A percentile compares a stretch with the other conserved stretches of the same genome.
These are phyloP conservation scores for Megalops atlanticus DNA, from an alignment of 2,113 vertebrate species.

Conservation along the genomic window DNA sequence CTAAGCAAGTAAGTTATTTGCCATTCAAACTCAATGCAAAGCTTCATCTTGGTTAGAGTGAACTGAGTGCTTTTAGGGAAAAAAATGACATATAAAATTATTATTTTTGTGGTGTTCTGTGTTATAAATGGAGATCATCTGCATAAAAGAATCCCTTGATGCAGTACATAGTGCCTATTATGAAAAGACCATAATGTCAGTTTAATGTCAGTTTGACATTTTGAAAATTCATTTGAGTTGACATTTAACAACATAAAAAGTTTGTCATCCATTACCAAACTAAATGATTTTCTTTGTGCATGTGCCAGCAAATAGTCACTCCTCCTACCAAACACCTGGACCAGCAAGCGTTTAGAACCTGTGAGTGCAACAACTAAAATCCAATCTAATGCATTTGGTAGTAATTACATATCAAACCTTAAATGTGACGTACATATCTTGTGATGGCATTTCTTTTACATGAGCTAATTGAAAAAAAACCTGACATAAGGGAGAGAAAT, in stretches of 20 bases:
- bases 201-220: conserved; percentile 63
- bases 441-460: no score
- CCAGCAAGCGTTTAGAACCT: no score
- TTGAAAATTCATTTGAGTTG: conserved; percentile 74
- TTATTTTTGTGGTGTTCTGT: background rate
- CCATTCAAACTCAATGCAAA: no score
- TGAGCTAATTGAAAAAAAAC: no score
- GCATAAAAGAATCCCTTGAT: background rate
- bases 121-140: conserved; percentile 10
- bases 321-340: background rate
- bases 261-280: conserved; percentile 60
- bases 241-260: conserved; percentile 70
- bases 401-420: no score
- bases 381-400: no score
- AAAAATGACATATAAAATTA: background rate
- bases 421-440: no score
- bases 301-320: conserved; percentile 25
- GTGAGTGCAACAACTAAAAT: no score
- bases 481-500: no score
- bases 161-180: background rate
- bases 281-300: conserved; percentile 48
- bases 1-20: no score
- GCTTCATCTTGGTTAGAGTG: no score
- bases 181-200: conserved; percentile 47
- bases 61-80: background rate